Base-by-base conservation (phyloP, 2,797 vertebrate genomes). In the Menidia menidia region DNA sequence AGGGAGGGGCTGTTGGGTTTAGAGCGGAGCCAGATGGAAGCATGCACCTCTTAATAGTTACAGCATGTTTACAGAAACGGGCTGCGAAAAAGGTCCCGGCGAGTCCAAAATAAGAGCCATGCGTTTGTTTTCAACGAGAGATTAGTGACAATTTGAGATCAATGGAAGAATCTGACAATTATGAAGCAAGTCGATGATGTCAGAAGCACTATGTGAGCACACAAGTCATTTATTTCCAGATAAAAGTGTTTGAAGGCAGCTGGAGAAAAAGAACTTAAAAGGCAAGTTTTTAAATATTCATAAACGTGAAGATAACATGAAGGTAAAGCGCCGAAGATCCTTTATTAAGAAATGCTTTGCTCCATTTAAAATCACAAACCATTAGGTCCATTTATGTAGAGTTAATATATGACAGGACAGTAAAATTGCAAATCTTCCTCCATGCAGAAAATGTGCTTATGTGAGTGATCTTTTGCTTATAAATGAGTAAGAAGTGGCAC, bases 1-100 rank as follows among this genome's bases (percentile, higher is more conserved):
- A 66, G 50, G 67, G 80, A 89, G 86, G 75, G 64, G 58, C 86
- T 87, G 71, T 86, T 63, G 52, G 68, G 33, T 68, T 76, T 48
- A 56, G 60, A 54, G 64, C 53, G 66, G 8, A 18, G 68, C 59
- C 77, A 62, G 50, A 71, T 62, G 67, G 72, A 82, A 82, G 69
- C 64, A 68, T 60, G 66, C 33, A 73, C 75, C 68, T 87, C 77
- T 83, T 81, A 84, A 73, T 45, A 74, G 76, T 57, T 71, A 73
- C 68, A 79, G 63, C 57, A 1, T 51, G 55, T 68, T 64, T 48
- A 73, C 72, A 60, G 14, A 12, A 72, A 80, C 74, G 57, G 76
- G 25, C 52, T 58, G 43, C 31, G 25, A 25, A 25, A 25, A 25
- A 25, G 25, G 25, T 25, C 25, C 25, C 25, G 25, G 25, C 25